phyloP scores from a whole-genome alignment of 2,113 vertebrate genomes.

The Mesitornis unicolor region DNA sequence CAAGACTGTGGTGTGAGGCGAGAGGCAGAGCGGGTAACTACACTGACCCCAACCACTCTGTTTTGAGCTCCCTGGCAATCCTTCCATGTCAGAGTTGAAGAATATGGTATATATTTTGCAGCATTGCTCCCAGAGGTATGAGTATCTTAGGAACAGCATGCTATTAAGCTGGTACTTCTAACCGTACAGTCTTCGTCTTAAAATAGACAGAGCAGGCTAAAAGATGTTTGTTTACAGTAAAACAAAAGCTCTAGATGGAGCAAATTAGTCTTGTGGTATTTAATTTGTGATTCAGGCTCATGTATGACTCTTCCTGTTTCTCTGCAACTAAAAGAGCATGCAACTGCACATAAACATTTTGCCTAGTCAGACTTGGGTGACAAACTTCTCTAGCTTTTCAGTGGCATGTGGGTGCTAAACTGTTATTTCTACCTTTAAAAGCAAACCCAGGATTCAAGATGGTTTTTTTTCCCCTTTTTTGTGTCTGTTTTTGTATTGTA shows the following conservation, averaged over 20 bases:
- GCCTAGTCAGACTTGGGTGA: background rate
- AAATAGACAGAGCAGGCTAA: constrained; percentile 15
- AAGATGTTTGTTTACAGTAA: constrained; percentile 36
- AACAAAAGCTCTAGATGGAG: constrained; percentile 38
- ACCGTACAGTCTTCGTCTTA: background rate
- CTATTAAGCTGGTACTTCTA: background rate
- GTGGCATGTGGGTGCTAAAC: background rate
- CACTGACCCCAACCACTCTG: background rate
- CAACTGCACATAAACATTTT: background rate
- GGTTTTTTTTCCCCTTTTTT: fast-evolving
- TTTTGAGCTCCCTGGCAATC: background rate
- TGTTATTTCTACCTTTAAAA: background rate
- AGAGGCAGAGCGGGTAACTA: background rate
- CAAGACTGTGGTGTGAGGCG: background rate
- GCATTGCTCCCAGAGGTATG: background rate
- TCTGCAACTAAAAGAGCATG: background rate
- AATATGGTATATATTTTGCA: background rate
- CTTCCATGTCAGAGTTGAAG: background rate
- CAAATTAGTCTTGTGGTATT: background rate
- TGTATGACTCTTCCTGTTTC: constrained; percentile 12
- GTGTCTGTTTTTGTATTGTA: background rate
- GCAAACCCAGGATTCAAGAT: background rate
- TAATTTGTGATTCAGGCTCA: constrained; percentile 38
- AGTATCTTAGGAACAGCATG: background rate
- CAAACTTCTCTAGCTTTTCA: background rate